A percentile compares a stretch with the other conserved stretches of the same genome.
These are phyloP conservation scores for Ophion costatus DNA, from an alignment of 2,888 invertebrate genomes.

Conservation along the genomic window DNA sequence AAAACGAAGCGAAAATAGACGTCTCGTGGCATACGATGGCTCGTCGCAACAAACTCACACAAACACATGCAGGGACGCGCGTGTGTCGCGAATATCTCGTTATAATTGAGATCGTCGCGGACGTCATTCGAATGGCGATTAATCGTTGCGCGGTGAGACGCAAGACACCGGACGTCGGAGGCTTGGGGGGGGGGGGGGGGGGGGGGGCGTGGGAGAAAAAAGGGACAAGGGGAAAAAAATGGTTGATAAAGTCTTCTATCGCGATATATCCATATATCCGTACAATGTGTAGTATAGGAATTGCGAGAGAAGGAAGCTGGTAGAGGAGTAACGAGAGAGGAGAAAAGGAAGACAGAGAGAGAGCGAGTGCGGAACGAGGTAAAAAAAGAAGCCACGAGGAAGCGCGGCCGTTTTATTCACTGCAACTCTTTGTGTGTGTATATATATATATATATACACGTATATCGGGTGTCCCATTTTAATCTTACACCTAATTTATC, in stretches of 20 bases:
- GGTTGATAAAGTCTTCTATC: constrained; percentile 51
- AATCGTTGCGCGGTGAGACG: constrained; percentile 52
- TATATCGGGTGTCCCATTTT: too few relatives aligned
- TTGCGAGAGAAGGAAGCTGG: background rate
- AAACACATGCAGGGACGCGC: background rate
- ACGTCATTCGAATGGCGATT: constrained; percentile 57
- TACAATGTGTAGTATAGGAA: constrained; percentile 15
- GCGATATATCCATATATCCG: background rate
- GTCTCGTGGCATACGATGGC: too few relatives aligned
- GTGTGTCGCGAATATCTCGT: constrained; percentile 34
- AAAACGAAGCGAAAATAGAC: background rate
- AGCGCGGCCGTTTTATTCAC: constrained; percentile 73
- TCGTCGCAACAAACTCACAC: too few relatives aligned
- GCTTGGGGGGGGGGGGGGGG: constrained; percentile 1
- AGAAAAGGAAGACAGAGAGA: constrained; percentile 24
- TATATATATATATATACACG: background rate
- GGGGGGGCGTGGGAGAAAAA: constrained; percentile 19
- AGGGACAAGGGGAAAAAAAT: background rate
- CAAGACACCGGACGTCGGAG: background rate
- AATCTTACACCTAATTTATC: too few relatives aligned
- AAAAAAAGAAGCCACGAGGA: constrained; percentile 56
- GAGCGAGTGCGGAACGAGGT: constrained; percentile 57
- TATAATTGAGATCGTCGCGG: constrained; percentile 61
- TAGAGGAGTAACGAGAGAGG: background rate
- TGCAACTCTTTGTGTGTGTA: constrained; percentile 29